phyloP scores from a whole-genome alignment of 2,888 invertebrate genomes.

The Stictocephala bisonia region DNA sequence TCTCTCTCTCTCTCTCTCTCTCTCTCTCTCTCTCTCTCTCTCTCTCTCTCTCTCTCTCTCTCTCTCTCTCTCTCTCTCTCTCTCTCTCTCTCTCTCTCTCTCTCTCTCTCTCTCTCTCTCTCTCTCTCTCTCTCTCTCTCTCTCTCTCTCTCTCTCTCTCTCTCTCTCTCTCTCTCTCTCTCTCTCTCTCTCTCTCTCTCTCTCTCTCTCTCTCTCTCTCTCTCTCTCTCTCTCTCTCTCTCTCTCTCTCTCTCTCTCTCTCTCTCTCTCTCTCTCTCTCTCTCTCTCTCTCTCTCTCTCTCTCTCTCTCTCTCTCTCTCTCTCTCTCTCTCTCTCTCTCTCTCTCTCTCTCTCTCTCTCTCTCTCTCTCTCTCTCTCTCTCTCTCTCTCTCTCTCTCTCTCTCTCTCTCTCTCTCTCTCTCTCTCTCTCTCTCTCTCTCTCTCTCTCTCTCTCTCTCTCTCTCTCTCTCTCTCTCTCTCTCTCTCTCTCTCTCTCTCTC shows the following conservation, averaged over 20 bases:
- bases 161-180: slow-evolving; percentile 19
- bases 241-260: slow-evolving; percentile 1
- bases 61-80: slow-evolving; percentile 26
- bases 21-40: too few species aligned
- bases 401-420: slow-evolving; percentile 11
- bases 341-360: slow-evolving; percentile 5
- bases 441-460: slow-evolving; percentile 20
- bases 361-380: slow-evolving; percentile 5
- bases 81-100: slow-evolving; percentile 2
- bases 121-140: slow-evolving; percentile 11
- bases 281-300: not conserved
- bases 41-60: not conserved
- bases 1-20: not conserved
- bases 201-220: not conserved
- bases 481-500: too few species aligned
- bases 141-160: slow-evolving; percentile 1
- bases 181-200: slow-evolving; percentile 2
- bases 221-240: slow-evolving; percentile 12
- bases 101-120: slow-evolving; percentile 23
- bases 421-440: slow-evolving; percentile 38
- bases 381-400: slow-evolving; percentile 1
- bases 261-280: slow-evolving; percentile 26
- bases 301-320: slow-evolving; percentile 9
- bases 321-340: not conserved
- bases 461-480: too few species aligned